Percentiles rank a stretch among this genome's conserved stretches.
These are phyloP conservation scores for Danionella cerebrum DNA, from an alignment of 2,113 vertebrate genomes.

Conservation along the genomic window DNA sequence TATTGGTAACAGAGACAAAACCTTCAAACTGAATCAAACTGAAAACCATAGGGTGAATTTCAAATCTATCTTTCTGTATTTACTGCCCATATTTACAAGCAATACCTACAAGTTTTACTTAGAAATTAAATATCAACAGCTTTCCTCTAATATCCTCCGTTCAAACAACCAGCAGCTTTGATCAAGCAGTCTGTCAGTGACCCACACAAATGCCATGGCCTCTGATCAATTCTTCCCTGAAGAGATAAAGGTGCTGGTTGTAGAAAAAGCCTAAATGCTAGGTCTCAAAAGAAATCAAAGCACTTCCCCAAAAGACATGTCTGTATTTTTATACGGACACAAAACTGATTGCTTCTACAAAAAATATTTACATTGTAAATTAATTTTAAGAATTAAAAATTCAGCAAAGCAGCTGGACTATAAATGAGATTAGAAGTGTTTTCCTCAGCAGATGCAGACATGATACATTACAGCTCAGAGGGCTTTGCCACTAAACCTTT, in stretches of 20 bases:
- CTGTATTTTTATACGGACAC: not conserved
- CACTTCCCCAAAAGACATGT: not conserved
- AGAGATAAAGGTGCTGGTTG: conserved; percentile 24
- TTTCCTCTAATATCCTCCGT: not conserved
- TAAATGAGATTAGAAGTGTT: conserved; percentile 20
- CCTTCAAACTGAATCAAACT: too few relatives aligned
- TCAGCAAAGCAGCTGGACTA: conserved; percentile 5
- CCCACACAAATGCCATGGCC: not conserved
- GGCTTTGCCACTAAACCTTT: not conserved
- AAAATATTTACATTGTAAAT: not conserved
- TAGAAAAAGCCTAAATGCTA: not conserved
- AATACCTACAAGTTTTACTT: not conserved
- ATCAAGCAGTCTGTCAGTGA: not conserved
- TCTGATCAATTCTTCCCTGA: conserved; percentile 22
- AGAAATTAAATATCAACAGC: not conserved
- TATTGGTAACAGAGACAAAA: too few relatives aligned
- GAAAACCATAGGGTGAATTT: too few relatives aligned
- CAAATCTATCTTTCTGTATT: not conserved
- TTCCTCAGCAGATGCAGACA: not conserved
- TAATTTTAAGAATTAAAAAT: conserved; percentile 7
- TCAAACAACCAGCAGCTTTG: not conserved
- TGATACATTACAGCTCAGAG: not conserved
- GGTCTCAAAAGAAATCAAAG: conserved; percentile 17
- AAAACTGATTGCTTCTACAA: not conserved
- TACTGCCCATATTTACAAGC: too few relatives aligned